Base-by-base conservation (phyloP, 2,797 vertebrate genomes). In the Prionace glauca region DNA sequence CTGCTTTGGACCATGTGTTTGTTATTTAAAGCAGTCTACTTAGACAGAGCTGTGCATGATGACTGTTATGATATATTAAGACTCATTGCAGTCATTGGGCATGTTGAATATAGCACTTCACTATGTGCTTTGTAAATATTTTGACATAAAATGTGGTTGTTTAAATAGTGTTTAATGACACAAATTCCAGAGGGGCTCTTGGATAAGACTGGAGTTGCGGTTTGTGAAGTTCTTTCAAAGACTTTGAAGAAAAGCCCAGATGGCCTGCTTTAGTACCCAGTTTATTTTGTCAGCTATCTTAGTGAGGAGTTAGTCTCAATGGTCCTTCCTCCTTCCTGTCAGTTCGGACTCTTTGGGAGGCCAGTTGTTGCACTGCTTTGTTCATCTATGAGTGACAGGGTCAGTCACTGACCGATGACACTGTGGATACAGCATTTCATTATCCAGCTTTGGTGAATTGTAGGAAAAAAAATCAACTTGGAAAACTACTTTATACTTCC, bases 131-230 rank as follows among this genome's bases (percentile, higher is more conserved):
- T 92, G n/a, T 69, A 92, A 92, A 92, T 92, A 69, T 92, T 92
- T 69, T 92, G 65, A 41, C 90, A 41, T 69, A 69, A 92, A 92
- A 92, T 92, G 90, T 69, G n/a, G 90, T 92, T 69, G 90, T 92
- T 69, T 92, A 92, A 92, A 92, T 92, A 69, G 90, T 92, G 90
- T 92, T 92, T 67, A 92, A 92, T 92, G 90, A 20, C n/a, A 92
- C 16, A 36, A 41, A 69, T 92, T 92, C 87, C 87, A 90, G 29
- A 90, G 56, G 56, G 87, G 87, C 20, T 90, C 50, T 77, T 62
- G 87, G 87, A 90, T n/a, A 90, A 90, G 87, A 1, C 14, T 90
- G 56, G 60, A 62, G 87, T 62, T 90, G 56, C 20, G 56, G 14
- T 90, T 62, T n/a, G 87, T 65, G 60, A n/a, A n/a, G 87, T 90